Percentiles rank a stretch among this genome's conserved stretches.
Evolutionary conservation across 2,888 invertebrate species (phyloP).

Genomic region (Imbricaverruca yamaguchii): DNA sequence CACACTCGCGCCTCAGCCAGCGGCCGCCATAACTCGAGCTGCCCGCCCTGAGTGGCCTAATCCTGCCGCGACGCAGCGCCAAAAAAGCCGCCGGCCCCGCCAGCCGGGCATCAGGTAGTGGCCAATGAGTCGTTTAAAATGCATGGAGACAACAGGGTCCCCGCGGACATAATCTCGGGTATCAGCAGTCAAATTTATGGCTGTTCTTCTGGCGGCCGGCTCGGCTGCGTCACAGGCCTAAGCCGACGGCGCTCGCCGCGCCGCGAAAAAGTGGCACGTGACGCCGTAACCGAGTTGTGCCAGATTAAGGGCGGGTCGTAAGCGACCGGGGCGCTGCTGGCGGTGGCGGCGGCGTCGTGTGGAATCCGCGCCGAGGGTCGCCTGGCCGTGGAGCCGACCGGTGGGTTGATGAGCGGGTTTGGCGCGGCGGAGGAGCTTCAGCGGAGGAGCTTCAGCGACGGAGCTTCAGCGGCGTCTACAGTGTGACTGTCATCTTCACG

Average conservation of each 20-base stretch:
- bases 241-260: not conserved
- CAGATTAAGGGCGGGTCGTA: not conserved
- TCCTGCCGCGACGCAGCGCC: not conserved
- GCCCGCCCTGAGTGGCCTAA: not conserved
- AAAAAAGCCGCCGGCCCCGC: not conserved
- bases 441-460: no score
- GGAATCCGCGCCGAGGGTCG: not conserved
- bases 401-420: no score
- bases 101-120: conserved; percentile 3
- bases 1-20: not conserved
- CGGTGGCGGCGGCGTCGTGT: not conserved
- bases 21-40: not conserved
- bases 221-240: not conserved
- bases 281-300: not conserved
- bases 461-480: no score
- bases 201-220: not conserved
- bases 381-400: no score
- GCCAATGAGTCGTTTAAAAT: conserved; percentile 19
- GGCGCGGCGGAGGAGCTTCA: no score
- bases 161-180: conserved; percentile 3
- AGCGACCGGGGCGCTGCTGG: not conserved
- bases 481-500: no score
- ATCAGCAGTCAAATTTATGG: not conserved
- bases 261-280: not conserved
- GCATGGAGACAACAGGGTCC: conserved; percentile 15